phyloP scores from a whole-genome alignment of 2,113 vertebrate genomes.

The Mungos mungo region DNA sequence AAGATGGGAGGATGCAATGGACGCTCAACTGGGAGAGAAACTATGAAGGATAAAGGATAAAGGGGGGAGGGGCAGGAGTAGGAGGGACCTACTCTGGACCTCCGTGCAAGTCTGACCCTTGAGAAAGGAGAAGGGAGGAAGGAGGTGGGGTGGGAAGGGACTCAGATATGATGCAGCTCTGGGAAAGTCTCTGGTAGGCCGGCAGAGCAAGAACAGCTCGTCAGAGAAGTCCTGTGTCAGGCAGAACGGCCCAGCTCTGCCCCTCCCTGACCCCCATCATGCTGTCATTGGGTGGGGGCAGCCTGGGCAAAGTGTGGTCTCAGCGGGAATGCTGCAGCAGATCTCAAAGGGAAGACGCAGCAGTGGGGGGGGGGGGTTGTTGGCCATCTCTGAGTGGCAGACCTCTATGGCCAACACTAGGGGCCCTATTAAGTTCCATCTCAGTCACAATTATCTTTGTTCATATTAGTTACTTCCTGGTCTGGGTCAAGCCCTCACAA shows the following conservation, averaged over 20 bases:
- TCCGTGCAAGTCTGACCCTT: background rate
- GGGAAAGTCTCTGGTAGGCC: background rate
- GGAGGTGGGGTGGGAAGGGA: background rate
- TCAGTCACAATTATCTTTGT: background rate
- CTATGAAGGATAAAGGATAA: background rate
- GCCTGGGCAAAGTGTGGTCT: background rate
- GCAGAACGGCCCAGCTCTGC: background rate
- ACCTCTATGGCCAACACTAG: background rate
- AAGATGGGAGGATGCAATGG: background rate
- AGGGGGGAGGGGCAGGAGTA: background rate
- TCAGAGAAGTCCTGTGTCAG: background rate
- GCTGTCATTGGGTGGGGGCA: background rate
- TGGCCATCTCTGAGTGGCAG: background rate
- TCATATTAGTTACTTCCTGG: constrained; percentile 23
- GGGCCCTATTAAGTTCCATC: background rate
- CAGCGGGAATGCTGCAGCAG: background rate
- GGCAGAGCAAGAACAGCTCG: background rate
- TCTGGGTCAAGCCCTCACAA: background rate
- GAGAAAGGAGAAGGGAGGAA: background rate
- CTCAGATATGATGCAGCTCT: background rate
- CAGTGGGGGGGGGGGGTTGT: background rate
- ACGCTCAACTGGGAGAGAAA: background rate
- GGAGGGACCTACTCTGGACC: background rate
- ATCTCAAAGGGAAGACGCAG: background rate
- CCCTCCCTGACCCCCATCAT: background rate